Evolutionary conservation across 35 echinoderm and acorn worm species (phyloP), one percentile per base, ranked within the genome.

Genomic region (Strongylocentrotus purpuratus): DNA sequence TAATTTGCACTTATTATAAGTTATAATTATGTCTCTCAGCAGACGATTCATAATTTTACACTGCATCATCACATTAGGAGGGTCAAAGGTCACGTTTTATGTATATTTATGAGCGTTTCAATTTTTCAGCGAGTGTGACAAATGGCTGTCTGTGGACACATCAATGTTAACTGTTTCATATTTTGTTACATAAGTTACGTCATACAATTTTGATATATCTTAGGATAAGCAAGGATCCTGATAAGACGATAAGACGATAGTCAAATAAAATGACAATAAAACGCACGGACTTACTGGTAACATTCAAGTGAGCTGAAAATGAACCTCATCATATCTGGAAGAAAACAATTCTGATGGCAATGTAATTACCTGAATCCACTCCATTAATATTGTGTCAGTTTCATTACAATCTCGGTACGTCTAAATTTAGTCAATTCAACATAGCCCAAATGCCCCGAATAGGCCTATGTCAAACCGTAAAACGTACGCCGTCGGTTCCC

Each of bases 361-460:
- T 78, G 28, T 78, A n/a, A 78, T 78, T 78, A 78, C 65, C 65
- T 28, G 20, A 1, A 22, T 78, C 65, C 65, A 78, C 65, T 28
- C 65, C 25, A 78, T 78, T 78, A 31, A 22, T 78, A n/a, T 78
- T 78, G 65, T 78, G 65, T 78, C 65, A 78, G 87, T 46, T 7
- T 46, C 87, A 89, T 20, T 89, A 45, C 45, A 46, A 45, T 89
- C 87, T 45, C 45, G 14, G 12, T 25, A 89, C 45, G 33, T 33
- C 87, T 89, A 89, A 89, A 89, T 89, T 45, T 89, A 89, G 87
- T 33, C 87, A 89, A n/a, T 20, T 45, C 87, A 33, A 41, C 32
- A 89, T 89, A 33, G 87, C 87, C 33, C 12, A 89, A 33, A 89
- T 89, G 45, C 33, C 41, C 87, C 9, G 20, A 33, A 89, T 89